These are phyloP conservation scores for Pseudorasbora parva DNA, from an alignment of 2,113 vertebrate species.

Conservation along the genomic window DNA sequence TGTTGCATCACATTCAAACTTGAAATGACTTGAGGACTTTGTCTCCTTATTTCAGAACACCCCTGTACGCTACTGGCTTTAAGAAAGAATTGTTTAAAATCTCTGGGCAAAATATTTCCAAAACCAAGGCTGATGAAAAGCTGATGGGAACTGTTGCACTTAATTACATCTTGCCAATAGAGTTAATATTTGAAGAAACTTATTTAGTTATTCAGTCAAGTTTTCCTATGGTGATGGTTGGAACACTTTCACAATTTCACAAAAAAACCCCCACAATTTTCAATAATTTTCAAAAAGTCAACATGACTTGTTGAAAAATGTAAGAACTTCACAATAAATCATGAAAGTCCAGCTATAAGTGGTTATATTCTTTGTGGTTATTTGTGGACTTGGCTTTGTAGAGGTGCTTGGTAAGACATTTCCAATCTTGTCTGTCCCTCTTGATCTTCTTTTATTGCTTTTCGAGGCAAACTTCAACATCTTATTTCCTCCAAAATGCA, in stretches of 20 bases:
- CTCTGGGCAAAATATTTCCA: no score
- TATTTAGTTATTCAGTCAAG: background rate
- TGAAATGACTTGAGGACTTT: no score
- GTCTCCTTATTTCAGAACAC: no score
- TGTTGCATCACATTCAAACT: no score
- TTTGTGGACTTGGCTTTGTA: background rate
- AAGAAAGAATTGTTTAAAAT: no score
- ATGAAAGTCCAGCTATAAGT: background rate
- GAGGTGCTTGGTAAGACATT: conserved; percentile 18
- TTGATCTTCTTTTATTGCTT: conserved; percentile 38
- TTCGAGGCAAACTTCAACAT: conserved; percentile 49
- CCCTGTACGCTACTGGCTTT: no score
- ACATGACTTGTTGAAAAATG: background rate
- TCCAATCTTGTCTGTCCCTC: conserved; percentile 31
- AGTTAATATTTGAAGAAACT: background rate
- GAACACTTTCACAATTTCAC: background rate
- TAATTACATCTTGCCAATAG: no score
- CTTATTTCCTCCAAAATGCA: conserved; percentile 51
- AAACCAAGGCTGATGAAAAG: no score
- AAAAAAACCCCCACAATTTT: background rate
- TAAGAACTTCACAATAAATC: conserved; percentile 10
- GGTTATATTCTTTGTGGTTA: background rate
- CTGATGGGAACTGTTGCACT: no score
- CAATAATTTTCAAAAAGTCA: background rate
- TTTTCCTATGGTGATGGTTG: background rate